phyloP scores from a whole-genome alignment of 2,113 vertebrate genomes.

The Tachysurus vachellii region DNA sequence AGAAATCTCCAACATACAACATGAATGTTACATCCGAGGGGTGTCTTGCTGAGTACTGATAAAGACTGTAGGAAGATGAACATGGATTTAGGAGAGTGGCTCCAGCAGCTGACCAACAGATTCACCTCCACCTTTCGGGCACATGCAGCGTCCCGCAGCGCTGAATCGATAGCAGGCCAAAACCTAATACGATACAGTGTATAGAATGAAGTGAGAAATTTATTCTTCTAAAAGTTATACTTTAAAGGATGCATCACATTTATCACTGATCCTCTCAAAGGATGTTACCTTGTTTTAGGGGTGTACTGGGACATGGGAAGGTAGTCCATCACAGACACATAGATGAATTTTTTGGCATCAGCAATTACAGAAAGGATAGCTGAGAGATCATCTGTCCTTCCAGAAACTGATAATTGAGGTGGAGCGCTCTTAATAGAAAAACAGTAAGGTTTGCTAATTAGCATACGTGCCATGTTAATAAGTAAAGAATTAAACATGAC shows the following conservation, averaged over 20 bases:
- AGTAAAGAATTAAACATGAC: not conserved
- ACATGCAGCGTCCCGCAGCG: conserved; percentile 72
- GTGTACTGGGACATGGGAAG: conserved; percentile 71
- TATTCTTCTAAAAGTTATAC: not conserved
- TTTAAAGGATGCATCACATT: not conserved
- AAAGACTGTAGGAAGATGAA: conserved; percentile 80
- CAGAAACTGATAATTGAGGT: conserved; percentile 66
- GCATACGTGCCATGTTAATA: not conserved
- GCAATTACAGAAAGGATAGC: conserved; percentile 74
- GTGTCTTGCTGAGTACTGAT: conserved; percentile 63
- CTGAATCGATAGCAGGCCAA: conserved; percentile 76
- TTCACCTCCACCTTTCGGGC: conserved; percentile 68
- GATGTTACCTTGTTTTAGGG: conserved; percentile 65
- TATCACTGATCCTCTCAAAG: not conserved
- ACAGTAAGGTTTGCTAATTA: not conserved
- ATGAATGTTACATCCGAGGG: conserved; percentile 67
- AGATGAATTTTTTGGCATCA: conserved; percentile 70
- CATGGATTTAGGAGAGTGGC: conserved; percentile 71
- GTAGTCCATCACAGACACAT: conserved; percentile 80
- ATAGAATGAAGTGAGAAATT: not conserved
- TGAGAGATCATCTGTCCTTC: conserved; percentile 74
- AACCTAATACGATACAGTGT: conserved; percentile 64
- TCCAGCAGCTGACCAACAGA: conserved; percentile 81
- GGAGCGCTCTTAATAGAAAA: conserved; percentile 71
- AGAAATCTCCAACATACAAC: conserved; percentile 63